Evolutionary conservation across 2,888 invertebrate species (phyloP).

Genomic region (Spodoptera littoralis): DNA sequence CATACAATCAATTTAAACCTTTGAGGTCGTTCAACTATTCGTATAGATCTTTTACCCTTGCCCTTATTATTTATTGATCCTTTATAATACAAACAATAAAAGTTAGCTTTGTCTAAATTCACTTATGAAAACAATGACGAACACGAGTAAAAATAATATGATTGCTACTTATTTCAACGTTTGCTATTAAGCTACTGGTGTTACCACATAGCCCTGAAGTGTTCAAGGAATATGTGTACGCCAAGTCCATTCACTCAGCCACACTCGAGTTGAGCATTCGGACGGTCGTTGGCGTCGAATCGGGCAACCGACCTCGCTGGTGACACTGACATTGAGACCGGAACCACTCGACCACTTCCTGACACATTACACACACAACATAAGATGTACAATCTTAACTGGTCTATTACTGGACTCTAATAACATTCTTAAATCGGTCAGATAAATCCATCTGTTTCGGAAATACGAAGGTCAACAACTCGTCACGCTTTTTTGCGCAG

Average conservation of each 20-base stretch:
- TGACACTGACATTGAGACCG: constrained; percentile 84
- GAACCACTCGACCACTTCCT: constrained; percentile 78
- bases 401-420: constrained; percentile 40
- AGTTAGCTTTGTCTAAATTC: too few relatives aligned
- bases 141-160: not conserved
- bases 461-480: constrained; percentile 32
- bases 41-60: not conserved
- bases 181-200: constrained; percentile 19
- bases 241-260: constrained; percentile 27
- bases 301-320: constrained; percentile 71
- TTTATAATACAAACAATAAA: not conserved
- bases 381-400: constrained; percentile 46
- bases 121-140: not conserved
- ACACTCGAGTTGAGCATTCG: constrained; percentile 11
- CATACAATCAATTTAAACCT: constrained; percentile 9
- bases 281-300: constrained; percentile 68
- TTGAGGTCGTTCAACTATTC: constrained; percentile 20
- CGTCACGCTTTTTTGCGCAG: constrained; percentile 40
- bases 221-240: constrained; percentile 23
- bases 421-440: constrained; percentile 33
- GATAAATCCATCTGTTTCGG: constrained; percentile 32
- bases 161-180: too few relatives aligned
- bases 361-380: constrained; percentile 58
- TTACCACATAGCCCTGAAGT: constrained; percentile 42
- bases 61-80: not conserved